Evolutionary conservation across 2,113 vertebrate species (phyloP).

Genomic region (Oncorhynchus kisutch): DNA sequence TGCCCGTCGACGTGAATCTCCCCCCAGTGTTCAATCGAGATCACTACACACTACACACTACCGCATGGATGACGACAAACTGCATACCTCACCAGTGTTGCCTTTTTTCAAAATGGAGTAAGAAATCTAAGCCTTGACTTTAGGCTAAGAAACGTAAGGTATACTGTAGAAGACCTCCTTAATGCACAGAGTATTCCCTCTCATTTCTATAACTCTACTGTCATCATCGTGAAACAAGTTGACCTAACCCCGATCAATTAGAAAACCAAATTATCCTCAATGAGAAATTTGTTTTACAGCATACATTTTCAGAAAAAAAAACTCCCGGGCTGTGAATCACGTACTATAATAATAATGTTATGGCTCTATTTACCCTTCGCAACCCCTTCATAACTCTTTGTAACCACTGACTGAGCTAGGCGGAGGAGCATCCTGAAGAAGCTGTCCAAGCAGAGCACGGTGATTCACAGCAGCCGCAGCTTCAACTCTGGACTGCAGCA

Average conservation of each 20-base stretch:
- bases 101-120: not conserved
- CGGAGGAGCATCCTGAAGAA: slow-evolving; percentile 89
- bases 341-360: not conserved
- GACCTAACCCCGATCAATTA: too few species aligned
- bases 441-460: slow-evolving; percentile 87
- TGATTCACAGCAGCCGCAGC: slow-evolving; percentile 91
- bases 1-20: not conserved
- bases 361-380: not conserved
- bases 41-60: not conserved
- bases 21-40: slow-evolving; percentile 26
- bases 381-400: not conserved
- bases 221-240: too few species aligned
- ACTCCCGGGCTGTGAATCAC: too few species aligned
- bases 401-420: slow-evolving; percentile 53
- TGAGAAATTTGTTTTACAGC: too few species aligned
- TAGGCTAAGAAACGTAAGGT: not conserved
- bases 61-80: not conserved
- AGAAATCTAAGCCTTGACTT: not conserved
- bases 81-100: not conserved
- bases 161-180: too few species aligned
- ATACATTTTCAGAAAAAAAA: too few species aligned
- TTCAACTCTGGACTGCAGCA: slow-evolving; percentile 95
- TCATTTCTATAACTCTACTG: too few species aligned
- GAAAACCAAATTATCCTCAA: not conserved
- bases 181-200: too few species aligned